Conservation (phyloP, 2,888 invertebrate species). For the Chrysolina americana region DNA sequence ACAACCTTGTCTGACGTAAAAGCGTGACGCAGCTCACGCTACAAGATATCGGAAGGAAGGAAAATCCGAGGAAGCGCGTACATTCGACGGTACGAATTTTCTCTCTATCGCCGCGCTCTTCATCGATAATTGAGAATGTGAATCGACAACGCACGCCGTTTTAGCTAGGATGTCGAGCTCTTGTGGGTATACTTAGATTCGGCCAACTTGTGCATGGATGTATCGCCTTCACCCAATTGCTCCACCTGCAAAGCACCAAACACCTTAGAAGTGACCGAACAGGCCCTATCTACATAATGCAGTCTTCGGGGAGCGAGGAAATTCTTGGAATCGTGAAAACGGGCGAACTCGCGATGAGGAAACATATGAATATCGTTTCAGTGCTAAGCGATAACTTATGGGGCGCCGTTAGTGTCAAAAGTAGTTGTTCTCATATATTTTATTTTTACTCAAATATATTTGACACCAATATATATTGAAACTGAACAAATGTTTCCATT, state of each 20-base stretch:
- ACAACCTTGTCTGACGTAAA: slow-evolving; percentile 5
- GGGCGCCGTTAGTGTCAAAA: no score
- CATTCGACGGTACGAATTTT: no score
- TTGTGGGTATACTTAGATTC: slow-evolving; percentile 70
- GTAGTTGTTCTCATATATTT: no score
- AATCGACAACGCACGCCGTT: slow-evolving; percentile 3
- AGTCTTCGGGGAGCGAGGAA: background rate
- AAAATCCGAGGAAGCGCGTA: background rate
- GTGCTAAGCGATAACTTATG: no score
- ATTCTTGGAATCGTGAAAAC: background rate
- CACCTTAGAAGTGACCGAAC: slow-evolving; percentile 62
- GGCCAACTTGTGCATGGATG: slow-evolving; percentile 69
- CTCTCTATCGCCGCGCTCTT: background rate
- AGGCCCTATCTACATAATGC: slow-evolving; percentile 15
- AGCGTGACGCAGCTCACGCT: background rate
- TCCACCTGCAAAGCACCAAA: slow-evolving; percentile 70
- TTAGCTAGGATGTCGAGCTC: slow-evolving; percentile 63
- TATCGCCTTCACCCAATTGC: slow-evolving; percentile 68
- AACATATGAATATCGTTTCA: no score
- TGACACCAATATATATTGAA: no score
- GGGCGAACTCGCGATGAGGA: no score
- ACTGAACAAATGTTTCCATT: no score
- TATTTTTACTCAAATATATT: no score
- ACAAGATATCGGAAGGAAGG: slow-evolving; percentile 2
- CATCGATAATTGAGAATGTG: slow-evolving; percentile 16